These are phyloP conservation scores for Abrostola tripartita DNA, from an alignment of 2,888 invertebrate genomes.

Conservation along the genomic window DNA sequence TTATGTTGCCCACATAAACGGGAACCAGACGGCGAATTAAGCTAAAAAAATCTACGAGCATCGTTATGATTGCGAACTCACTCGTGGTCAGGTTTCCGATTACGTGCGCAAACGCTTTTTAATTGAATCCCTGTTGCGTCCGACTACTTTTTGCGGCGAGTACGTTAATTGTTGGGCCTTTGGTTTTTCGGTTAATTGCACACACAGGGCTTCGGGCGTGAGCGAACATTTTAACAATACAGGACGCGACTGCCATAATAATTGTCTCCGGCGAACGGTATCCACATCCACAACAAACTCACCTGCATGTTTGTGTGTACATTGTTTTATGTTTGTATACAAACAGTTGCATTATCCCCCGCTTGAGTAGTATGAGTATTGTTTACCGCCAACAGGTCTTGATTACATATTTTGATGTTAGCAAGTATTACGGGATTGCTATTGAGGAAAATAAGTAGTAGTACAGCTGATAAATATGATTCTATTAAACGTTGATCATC, in stretches of 20 bases:
- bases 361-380: slow-evolving; percentile 75
- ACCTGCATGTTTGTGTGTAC: slow-evolving; percentile 46
- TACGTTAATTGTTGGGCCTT: slow-evolving; percentile 63
- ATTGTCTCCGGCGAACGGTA: slow-evolving; percentile 19
- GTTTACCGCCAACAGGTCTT: slow-evolving; percentile 68
- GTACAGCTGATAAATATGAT: not conserved
- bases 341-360: slow-evolving; percentile 68
- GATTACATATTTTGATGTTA: slow-evolving; percentile 69
- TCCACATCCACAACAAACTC: slow-evolving; percentile 30
- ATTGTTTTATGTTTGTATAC: slow-evolving; percentile 68
- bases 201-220: slow-evolving; percentile 48
- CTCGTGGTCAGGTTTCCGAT: slow-evolving; percentile 68
- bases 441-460: not conserved
- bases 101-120: slow-evolving; percentile 69
- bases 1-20: slow-evolving; percentile 47
- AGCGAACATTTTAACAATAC: slow-evolving; percentile 55
- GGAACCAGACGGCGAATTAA: slow-evolving; percentile 46
- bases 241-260: slow-evolving; percentile 52
- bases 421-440: slow-evolving; percentile 51
- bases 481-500: not conserved
- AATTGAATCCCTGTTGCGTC: slow-evolving; percentile 72
- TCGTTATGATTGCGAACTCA: slow-evolving; percentile 58
- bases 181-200: slow-evolving; percentile 67
- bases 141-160: slow-evolving; percentile 57
- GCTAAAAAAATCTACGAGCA: slow-evolving; percentile 41